Evolutionary conservation across 2,113 vertebrate genomes (phyloP), one percentile per base, ranked within the genome.

Genomic region (Hyperopisus bebe): DNA sequence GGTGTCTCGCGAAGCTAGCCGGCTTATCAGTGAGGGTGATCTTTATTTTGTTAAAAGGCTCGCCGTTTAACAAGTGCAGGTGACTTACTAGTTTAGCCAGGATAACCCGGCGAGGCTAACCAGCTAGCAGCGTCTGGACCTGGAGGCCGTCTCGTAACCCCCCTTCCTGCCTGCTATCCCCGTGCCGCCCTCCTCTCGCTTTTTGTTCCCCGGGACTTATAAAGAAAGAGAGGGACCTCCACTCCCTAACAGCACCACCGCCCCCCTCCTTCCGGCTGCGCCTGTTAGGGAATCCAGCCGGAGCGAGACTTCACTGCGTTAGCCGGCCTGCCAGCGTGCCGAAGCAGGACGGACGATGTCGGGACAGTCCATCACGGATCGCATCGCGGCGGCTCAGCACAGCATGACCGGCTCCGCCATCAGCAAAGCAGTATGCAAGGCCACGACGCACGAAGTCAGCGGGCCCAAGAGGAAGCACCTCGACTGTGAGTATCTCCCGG

Each of bases 381-480:
- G 97, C 92, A 97, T 97, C 94, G 94, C 97, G 21, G 97, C 97
- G 50, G 97, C 97, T 17, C 97, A 97, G 94, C 97, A 97, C 95
- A 97, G 97, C 92, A 96, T 97, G 96, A 97, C 97, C 90, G 97
- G 97, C 3, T 97, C 97, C 9, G 96, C 96, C 0, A 95, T 98
- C 92, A 95, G 95, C 92, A 98, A 98, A 91, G 97, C 97, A 0
- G 97, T 97, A 90, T 98, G 97, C 94, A 97, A 98, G 92, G 96
- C 97, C 91, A 97, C 97, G 50, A 98, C 97, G 9, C 97, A 98
- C 77, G 97, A 98, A 94, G 96, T 97, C 91, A 97, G 97, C 93
- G 97, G 97, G 88, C 97, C 97, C 91, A 98, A 98, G 94, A 97
- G 97, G 95, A 98, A 97, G 88, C 97, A 98, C 92, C 95, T 98